These are phyloP conservation scores for Tortrix viridana DNA, from an alignment of 2,888 invertebrate genomes.

Conservation along the genomic window DNA sequence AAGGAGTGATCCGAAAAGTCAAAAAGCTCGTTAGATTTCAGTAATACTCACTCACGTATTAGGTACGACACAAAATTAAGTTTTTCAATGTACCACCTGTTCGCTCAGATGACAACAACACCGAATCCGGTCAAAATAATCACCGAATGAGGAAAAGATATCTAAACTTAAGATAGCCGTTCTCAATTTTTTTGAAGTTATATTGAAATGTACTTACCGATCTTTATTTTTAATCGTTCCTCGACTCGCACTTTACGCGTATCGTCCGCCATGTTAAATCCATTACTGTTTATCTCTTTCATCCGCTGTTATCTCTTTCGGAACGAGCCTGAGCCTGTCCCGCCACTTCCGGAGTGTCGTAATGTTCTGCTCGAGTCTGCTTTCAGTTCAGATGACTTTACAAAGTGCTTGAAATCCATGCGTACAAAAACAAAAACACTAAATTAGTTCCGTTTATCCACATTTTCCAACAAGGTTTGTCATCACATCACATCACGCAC, in stretches of 20 bases:
- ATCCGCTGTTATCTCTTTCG: slow-evolving; percentile 84
- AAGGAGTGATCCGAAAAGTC: neutral
- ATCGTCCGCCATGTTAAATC: slow-evolving; percentile 96
- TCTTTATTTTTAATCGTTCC: slow-evolving; percentile 97
- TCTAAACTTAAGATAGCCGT: slow-evolving; percentile 23
- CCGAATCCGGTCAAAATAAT: slow-evolving; percentile 39
- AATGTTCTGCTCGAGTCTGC: slow-evolving; percentile 80
- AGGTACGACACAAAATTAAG: slow-evolving; percentile 55
- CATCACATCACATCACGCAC: slow-evolving; percentile 44
- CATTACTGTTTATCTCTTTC: slow-evolving; percentile 88
- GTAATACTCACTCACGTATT: slow-evolving; percentile 61
- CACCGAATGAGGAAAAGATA: slow-evolving; percentile 20
- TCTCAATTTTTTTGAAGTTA: slow-evolving; percentile 37
- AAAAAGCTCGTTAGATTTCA: slow-evolving; percentile 9
- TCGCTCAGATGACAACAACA: slow-evolving; percentile 75
- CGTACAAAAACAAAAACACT: slow-evolving; percentile 46
- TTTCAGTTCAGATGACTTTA: slow-evolving; percentile 59
- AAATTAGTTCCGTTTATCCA: slow-evolving; percentile 54
- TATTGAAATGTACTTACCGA: slow-evolving; percentile 87
- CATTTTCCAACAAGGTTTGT: slow-evolving; percentile 54
- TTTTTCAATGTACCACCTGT: slow-evolving; percentile 75
- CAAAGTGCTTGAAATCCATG: slow-evolving; percentile 57
- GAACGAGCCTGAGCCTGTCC: slow-evolving; percentile 79
- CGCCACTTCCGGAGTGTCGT: slow-evolving; percentile 84
- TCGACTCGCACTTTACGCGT: slow-evolving; percentile 95